Conservation (phyloP, 2,797 vertebrate genomes). For the Leptatherina wallacei region DNA sequence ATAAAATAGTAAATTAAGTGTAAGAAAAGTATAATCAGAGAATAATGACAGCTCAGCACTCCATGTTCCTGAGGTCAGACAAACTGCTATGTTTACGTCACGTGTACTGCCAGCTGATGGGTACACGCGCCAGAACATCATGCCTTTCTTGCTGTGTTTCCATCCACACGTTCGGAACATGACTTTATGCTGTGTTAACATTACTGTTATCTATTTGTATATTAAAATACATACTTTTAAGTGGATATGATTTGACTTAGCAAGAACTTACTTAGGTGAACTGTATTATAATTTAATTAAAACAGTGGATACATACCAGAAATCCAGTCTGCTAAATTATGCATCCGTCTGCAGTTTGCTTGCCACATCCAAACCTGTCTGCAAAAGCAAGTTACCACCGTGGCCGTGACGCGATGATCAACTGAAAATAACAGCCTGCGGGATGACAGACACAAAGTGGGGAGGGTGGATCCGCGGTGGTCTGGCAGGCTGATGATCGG, state of each 20-base stretch:
- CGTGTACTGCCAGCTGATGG: slow-evolving; percentile 78
- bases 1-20: neutral
- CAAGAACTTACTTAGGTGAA: neutral
- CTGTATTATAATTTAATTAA: neutral
- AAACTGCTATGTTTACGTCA: slow-evolving; percentile 75
- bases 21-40: slow-evolving; percentile 25
- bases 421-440: slow-evolving; percentile 27
- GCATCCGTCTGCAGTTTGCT: slow-evolving; percentile 79
- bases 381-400: slow-evolving; percentile 39
- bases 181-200: neutral
- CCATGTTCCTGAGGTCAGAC: slow-evolving; percentile 65
- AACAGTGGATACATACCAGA: slow-evolving; percentile 63
- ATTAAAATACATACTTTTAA: neutral
- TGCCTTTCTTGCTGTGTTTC: slow-evolving; percentile 9
- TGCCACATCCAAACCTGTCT: slow-evolving; percentile 76
- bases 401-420: slow-evolving; percentile 30
- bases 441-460: slow-evolving; percentile 19
- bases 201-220: neutral
- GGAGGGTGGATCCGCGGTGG: slow-evolving; percentile 22
- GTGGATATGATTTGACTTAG: neutral
- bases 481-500: slow-evolving; percentile 4
- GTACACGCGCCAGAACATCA: slow-evolving; percentile 50
- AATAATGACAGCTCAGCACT: slow-evolving; percentile 74
- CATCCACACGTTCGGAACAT: slow-evolving; percentile 9
- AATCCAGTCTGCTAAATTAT: slow-evolving; percentile 80